Evolutionary conservation across 2,797 vertebrate species (phyloP).

Genomic region (Erethizon dorsatum): DNA sequence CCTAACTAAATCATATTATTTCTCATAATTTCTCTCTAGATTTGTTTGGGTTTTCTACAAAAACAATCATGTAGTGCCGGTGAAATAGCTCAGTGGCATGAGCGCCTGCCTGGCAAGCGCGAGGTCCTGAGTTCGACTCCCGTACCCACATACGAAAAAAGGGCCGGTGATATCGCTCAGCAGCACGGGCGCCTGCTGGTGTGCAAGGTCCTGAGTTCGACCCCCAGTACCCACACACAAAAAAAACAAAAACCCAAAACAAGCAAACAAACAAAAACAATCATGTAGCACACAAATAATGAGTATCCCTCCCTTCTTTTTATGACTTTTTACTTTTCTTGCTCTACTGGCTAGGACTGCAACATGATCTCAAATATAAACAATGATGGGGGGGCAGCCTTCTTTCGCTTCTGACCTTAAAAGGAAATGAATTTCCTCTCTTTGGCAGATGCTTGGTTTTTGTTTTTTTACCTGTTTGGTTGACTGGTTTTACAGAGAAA

Average conservation of each 20-base stretch:
- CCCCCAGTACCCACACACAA: too few species aligned
- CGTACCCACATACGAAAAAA: too few species aligned
- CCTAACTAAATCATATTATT: not conserved
- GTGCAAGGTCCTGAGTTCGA: too few species aligned
- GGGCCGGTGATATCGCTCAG: too few species aligned
- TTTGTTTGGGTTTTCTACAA: not conserved
- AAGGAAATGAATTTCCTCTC: not conserved
- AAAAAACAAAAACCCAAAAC: not conserved
- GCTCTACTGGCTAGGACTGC: not conserved
- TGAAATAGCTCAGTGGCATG: too few species aligned
- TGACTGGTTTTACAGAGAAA: slow-evolving; percentile 47
- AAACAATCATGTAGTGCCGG: not conserved
- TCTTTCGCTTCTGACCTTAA: not conserved
- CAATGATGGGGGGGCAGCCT: not conserved
- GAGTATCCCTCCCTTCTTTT: not conserved
- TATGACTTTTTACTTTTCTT: not conserved
- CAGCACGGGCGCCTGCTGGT: too few species aligned
- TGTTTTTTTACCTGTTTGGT: not conserved
- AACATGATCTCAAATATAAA: not conserved
- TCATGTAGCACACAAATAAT: not conserved
- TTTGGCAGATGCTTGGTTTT: not conserved
- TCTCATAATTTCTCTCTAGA: not conserved
- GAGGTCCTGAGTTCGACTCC: too few species aligned
- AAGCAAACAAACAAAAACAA: slow-evolving; percentile 1
- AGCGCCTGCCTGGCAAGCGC: too few species aligned